Conservation (phyloP, 2,888 invertebrate species). For the Melinaea marsaeus region DNA sequence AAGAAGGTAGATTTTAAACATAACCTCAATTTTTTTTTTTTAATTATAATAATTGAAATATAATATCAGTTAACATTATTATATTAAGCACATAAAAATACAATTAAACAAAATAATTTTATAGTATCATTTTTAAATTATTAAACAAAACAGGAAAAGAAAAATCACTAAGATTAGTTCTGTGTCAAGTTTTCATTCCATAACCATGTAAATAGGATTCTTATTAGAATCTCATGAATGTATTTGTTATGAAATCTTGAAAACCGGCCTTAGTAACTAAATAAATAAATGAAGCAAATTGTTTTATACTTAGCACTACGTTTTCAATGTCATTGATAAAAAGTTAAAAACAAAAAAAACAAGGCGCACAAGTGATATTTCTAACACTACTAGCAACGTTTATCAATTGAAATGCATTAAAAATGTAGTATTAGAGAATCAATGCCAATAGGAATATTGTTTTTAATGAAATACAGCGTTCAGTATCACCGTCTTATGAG, state of each 20-base stretch:
- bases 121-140: too few species aligned
- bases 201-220: slow-evolving; percentile 10
- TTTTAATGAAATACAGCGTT: slow-evolving; percentile 39
- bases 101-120: too few species aligned
- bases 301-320: slow-evolving; percentile 15
- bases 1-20: too few species aligned
- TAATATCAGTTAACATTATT: too few species aligned
- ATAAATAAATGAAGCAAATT: slow-evolving; percentile 25
- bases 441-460: slow-evolving; percentile 33
- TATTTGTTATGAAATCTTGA: slow-evolving; percentile 17
- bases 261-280: slow-evolving; percentile 30
- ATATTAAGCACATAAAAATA: too few species aligned
- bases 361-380: slow-evolving; percentile 10
- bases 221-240: slow-evolving; percentile 19
- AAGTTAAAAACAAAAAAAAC: slow-evolving; percentile 24
- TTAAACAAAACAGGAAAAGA: not conserved
- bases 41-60: too few species aligned
- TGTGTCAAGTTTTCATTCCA: not conserved
- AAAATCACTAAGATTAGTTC: not conserved
- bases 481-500: slow-evolving; percentile 44
- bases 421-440: slow-evolving; percentile 25
- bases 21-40: too few species aligned
- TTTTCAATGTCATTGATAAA: slow-evolving; percentile 29
- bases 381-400: slow-evolving; percentile 4
- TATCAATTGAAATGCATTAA: not conserved